A percentile compares a stretch with the other conserved stretches of the same genome.
Evolutionary conservation across 2,113 vertebrate species (phyloP).

Genomic region (Loxodonta africana): DNA sequence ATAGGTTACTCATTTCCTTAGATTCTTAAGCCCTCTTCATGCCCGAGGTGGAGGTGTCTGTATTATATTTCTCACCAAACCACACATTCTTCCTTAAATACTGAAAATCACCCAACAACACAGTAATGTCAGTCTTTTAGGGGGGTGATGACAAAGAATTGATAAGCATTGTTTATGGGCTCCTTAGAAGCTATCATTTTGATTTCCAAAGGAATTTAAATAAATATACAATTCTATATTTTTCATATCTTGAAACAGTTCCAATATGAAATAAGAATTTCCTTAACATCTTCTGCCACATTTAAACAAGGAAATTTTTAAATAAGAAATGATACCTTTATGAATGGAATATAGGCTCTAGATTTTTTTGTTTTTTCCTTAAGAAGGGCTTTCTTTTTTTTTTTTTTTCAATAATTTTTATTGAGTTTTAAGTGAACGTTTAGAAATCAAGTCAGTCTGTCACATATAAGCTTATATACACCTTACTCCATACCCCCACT

Average conservation of each 20-base stretch:
- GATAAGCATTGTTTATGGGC: constrained; percentile 35
- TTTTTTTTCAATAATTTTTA: no score
- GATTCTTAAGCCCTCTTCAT: not conserved
- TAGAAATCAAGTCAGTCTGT: no score
- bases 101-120: constrained; percentile 15
- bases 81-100: constrained; percentile 30
- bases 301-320: not conserved
- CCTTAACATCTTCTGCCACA: not conserved
- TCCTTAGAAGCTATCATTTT: not conserved
- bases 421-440: no score
- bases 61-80: not conserved
- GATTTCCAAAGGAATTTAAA: constrained; percentile 55
- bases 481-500: no score
- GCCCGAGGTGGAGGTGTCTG: not conserved
- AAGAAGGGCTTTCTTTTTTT: no score
- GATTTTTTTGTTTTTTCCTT: not conserved
- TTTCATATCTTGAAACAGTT: constrained; percentile 70
- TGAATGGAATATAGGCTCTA: constrained; percentile 22
- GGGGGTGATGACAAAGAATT: constrained; percentile 4
- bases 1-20: not conserved
- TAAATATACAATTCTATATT: constrained; percentile 50
- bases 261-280: constrained; percentile 47
- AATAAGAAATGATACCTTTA: constrained; percentile 2
- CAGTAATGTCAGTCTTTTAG: not conserved
- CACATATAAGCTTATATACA: no score